Base-by-base conservation (phyloP, 2,797 vertebrate genomes). In the Pterois miles region DNA sequence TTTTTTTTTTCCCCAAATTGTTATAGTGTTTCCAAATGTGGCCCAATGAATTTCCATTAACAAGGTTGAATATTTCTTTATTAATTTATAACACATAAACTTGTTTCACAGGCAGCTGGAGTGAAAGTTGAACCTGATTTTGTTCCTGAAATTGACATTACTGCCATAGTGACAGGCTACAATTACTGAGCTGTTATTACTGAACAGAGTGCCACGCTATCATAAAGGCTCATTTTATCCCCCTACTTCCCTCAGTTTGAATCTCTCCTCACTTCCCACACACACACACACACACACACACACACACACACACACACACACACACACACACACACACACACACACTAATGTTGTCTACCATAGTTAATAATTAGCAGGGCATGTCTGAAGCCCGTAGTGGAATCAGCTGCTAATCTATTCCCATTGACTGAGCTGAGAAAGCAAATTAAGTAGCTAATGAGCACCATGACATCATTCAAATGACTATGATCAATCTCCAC, bases 381-480 rank as follows among this genome's bases (percentile, higher is more conserved):
- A 23, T 3, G 27, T 72, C 68, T 71, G 57, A 71, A 71, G 69
- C 54, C 65, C 3, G 22, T 81, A 10, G 80, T 82, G 78, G 71
- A 81, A 75, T 91, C 67, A 59, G 48, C 56, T 71, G 78, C 73
- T 93, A 86, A 92, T 91, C 76, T 91, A 68, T 82, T 89, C 64
- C 60, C 81, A 86, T 79, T 84, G 71, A 80, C 80, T 78, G 74
- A 82, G 73, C 72, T 72, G 76, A 82, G 71, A 78, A 80, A 88
- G 67, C 80, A 88, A 86, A 89, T 88, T 69, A 89, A 72, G 63
- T 72, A 66, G 62, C 76, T 90, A 86, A 90, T 88, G 87, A 87
- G 82, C 71, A 64, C 48, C 53, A 34, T 84, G 73, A 84, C 85
- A 81, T 91, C 29, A 78, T 56, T 87, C 50, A 87, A 80, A 87